These are phyloP conservation scores for Podilymbus podiceps DNA, from an alignment of 2,113 vertebrate species.

Conservation along the genomic window DNA sequence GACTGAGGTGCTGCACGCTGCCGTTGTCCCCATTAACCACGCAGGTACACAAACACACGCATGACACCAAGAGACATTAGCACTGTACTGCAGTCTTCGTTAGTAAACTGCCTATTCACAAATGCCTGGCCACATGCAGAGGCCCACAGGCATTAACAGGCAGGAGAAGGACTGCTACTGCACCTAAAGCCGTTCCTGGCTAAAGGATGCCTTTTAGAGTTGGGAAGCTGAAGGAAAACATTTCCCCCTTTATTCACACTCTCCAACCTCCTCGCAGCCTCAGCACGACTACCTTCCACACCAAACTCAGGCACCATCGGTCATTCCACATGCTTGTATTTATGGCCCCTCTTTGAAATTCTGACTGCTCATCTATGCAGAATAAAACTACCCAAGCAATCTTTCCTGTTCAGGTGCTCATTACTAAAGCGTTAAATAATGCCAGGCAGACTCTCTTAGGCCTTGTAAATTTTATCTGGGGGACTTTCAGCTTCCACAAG, in stretches of 20 bases:
- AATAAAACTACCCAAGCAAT: constrained; percentile 34
- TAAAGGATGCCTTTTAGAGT: neutral
- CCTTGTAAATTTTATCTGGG: constrained; percentile 6
- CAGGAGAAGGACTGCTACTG: neutral
- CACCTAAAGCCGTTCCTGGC: neutral
- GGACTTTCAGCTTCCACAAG: neutral
- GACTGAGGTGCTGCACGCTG: neutral
- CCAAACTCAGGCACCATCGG: neutral
- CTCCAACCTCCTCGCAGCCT: neutral
- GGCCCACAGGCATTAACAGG: neutral
- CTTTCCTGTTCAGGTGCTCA: constrained; percentile 17
- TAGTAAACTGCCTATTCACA: neutral
- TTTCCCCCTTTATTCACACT: neutral
- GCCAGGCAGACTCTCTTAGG: neutral
- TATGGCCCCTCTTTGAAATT: constrained; percentile 45
- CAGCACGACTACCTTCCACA: neutral
- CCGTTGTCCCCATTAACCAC: neutral
- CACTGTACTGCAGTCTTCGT: neutral
- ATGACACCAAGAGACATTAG: neutral
- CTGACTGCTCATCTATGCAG: constrained; percentile 29
- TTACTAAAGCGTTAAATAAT: neutral
- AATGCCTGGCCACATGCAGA: neutral
- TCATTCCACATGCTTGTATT: neutral
- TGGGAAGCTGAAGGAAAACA: neutral
- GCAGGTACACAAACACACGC: neutral